A percentile compares a stretch with the other conserved stretches of the same genome.
These are phyloP conservation scores for Taxidea taxus DNA, from an alignment of 2,113 vertebrate genomes.

Conservation along the genomic window DNA sequence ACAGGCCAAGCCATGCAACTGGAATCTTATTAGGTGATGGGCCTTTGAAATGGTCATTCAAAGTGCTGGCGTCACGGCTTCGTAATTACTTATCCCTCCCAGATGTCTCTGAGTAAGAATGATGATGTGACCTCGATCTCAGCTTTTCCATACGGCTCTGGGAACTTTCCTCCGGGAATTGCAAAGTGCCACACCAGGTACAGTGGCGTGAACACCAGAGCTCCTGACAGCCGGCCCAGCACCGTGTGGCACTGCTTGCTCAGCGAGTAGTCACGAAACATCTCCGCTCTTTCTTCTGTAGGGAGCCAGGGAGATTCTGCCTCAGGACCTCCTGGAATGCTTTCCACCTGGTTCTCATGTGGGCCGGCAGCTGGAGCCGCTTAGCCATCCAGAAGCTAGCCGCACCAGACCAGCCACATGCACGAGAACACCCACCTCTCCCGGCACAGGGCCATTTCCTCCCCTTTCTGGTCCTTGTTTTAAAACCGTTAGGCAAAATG, in stretches of 20 bases:
- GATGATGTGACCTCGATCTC: not conserved
- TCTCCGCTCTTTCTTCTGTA: not conserved
- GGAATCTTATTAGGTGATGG: not conserved
- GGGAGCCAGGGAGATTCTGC: not conserved
- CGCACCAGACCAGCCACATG: accelerated
- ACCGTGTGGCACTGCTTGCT: too few relatives aligned
- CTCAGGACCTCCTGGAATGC: not conserved
- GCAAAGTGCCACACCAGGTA: not conserved
- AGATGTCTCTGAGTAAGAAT: not conserved
- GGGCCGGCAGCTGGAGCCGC: not conserved
- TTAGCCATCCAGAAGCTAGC: not conserved
- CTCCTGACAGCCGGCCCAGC: not conserved
- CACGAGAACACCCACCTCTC: not conserved
- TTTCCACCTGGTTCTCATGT: not conserved
- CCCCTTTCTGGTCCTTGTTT: not conserved
- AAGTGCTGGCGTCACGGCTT: not conserved
- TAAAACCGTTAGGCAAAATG: not conserved
- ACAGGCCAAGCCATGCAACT: not conserved
- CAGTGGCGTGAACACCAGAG: not conserved
- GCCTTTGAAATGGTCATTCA: not conserved
- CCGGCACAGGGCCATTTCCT: not conserved
- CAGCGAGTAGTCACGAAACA: not conserved
- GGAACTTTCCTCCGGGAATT: not conserved
- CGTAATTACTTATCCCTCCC: not conserved
- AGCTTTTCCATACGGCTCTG: not conserved